Evolutionary conservation across 2,888 invertebrate species (phyloP), one percentile per base, ranked within the genome.

Genomic region (Sycophila texana): DNA sequence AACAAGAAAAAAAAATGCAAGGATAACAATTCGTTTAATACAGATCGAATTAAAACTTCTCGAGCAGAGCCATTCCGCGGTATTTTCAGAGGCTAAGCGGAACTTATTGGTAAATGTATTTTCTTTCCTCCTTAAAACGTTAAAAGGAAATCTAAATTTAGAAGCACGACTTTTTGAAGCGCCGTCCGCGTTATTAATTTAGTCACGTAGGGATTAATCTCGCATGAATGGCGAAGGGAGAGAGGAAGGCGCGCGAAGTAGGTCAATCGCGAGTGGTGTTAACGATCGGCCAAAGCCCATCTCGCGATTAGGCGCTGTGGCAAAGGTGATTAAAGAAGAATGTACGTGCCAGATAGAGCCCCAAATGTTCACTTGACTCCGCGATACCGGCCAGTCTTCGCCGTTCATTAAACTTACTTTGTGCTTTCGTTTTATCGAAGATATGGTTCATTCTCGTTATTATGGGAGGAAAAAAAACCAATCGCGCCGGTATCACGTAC

Each of bases 201-300:
- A 79, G 57, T 58, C 77, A 57, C 63, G 57, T 57, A 58, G 74
- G 72, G 72, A 78, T 81, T 81, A 78, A 78, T 81, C 76, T 79
- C 81, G 63, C 81, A 78, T 76, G 82, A 82, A 82, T 82, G 71
- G 66, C 57, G 55, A 75, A 70, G 70, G 61, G 61, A 18, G 26
- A 53, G 70, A 39, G 77, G 22, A 20, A 74, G 65, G 30, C n/a
- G 63, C 20, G 18, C 30, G 65, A 81, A 81, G 74, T 77, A 80
- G 80, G 81, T 79, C 78, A 79, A 79, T 81, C 81, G 76, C 55
- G 39, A 55, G 53, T 30, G 63, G 65, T 79, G 72, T 65, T 81
- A 81, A 78, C 81, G 78, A 81, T 81, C 78, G 75, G 65, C 75
- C 65, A 75, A 67, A 81, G 78, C 75, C 78, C 73, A 81, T 81